phyloP scores from a whole-genome alignment of 1,140 invertebrate genomes.

The Sipha flava region DNA sequence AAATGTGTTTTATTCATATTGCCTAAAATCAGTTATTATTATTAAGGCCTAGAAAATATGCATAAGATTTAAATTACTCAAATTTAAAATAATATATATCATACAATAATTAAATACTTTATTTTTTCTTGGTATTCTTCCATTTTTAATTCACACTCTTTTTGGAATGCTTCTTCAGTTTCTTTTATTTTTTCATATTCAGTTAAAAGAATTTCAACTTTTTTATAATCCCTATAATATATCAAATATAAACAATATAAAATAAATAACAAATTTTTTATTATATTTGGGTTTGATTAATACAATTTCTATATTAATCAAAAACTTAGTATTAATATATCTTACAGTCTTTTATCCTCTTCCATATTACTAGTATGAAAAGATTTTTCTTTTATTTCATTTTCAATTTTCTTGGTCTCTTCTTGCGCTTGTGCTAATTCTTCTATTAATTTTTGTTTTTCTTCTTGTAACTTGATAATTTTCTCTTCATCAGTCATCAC shows the following conservation, averaged over 20 bases:
- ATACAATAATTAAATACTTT: background rate
- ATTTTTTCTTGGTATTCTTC: constrained; percentile 7
- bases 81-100: no score
- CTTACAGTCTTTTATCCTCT: background rate
- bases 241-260: background rate
- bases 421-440: background rate
- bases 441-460: constrained; percentile 42
- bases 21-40: no score
- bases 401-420: background rate
- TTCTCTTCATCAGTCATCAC: constrained; percentile 8
- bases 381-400: background rate
- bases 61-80: no score
- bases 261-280: background rate
- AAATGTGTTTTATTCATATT: no score
- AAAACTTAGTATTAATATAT: background rate
- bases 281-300: no score
- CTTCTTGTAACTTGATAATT: background rate
- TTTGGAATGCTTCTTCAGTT: constrained; percentile 27
- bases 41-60: no score
- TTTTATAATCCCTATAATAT: constrained; percentile 12
- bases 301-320: background rate
- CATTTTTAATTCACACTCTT: constrained; percentile 32
- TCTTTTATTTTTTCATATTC: constrained; percentile 24
- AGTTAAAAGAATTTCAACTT: constrained; percentile 1
- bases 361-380: background rate